These are phyloP conservation scores for Pocillopora meandrina DNA, from an alignment of 92 coral and sea anemone genomes.

Conservation along the genomic window DNA sequence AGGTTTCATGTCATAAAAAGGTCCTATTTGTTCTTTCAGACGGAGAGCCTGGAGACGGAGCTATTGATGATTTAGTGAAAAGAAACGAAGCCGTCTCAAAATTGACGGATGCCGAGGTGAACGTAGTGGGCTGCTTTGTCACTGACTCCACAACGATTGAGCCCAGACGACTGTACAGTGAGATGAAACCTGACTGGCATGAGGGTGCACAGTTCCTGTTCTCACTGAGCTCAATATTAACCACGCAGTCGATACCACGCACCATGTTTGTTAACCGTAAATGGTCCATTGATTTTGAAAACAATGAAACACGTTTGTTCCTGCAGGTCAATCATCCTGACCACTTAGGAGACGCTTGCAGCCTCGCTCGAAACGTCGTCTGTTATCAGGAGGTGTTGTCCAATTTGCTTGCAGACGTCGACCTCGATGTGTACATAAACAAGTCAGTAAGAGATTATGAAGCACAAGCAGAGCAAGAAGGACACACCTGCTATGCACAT, in stretches of 20 bases:
- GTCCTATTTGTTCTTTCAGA: constrained; percentile 61
- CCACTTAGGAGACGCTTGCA: constrained; percentile 39
- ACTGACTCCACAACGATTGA: constrained; percentile 13
- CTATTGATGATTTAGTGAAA: too few species aligned
- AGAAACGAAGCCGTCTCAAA: not conserved
- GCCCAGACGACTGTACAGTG: constrained; percentile 38
- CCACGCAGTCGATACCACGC: constrained; percentile 61
- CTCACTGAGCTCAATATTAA: constrained; percentile 47
- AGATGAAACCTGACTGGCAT: constrained; percentile 28
- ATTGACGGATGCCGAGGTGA: constrained; percentile 32
- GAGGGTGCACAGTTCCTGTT: constrained; percentile 43
- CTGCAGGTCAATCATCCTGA: constrained; percentile 69
- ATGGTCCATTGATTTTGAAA: constrained; percentile 50
- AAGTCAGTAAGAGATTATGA: constrained; percentile 22
- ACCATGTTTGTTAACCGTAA: constrained; percentile 46
- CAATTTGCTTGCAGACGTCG: constrained; percentile 46
- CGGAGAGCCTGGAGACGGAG: constrained; percentile 56
- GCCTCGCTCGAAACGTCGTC: constrained; percentile 48
- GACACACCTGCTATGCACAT: constrained; percentile 59
- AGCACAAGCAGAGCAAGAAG: constrained; percentile 21
- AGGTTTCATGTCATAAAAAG: constrained; percentile 35
- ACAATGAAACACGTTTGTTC: constrained; percentile 57
- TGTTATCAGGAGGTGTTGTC: constrained; percentile 48
- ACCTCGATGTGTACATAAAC: constrained; percentile 69
- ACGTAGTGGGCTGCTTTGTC: constrained; percentile 54